Base-by-base conservation (phyloP, 2,797 vertebrate species). In the Etheostoma perlongum region DNA sequence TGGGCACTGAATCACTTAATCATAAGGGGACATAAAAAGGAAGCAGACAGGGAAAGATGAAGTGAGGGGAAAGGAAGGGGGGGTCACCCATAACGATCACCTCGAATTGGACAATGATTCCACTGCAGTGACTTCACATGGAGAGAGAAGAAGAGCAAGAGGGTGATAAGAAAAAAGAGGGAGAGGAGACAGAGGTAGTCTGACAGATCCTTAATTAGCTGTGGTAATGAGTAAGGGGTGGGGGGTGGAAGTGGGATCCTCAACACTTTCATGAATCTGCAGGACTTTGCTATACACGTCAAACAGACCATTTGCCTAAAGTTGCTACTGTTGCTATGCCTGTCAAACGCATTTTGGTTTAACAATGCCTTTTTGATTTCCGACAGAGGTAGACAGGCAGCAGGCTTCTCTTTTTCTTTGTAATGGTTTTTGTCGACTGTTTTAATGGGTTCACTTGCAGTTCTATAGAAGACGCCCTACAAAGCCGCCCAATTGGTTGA, bases 191-290 rank as follows among this genome's bases (percentile, higher is more conserved):
- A 55, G 77, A 58, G 51, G 40, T 52, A 27, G 75, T 78, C 64
- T 83, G 91, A 90, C 87, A 89, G 72, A 82, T 68, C 65, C 48
- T 74, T 88, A 87, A 92, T 91, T 85, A 91, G 75, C 70, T 68
- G 61, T 59, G 48, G 51, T 88, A 84, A 63, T 47, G 67, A 88
- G 67, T 65, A 49, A 42, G 51, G 40, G 46, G 51, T 25, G 25
- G 5, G 6, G 52, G 40, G 58, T 21, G 61, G 61, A 18, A 54
- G 40, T 15, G 33, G 25, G 53, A 57, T 62, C 7, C 6, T 74
- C 33, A 63, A 74, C 59, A 72, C 27, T 40, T 71, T 40, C 48
- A 46, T 67, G 61, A 54, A 48, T 58, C 48, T 64, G 46, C 25
- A 49, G 54, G 30, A 51, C 14, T 57, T 73, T 16, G 40, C 72